phyloP scores from a whole-genome alignment of 2,113 vertebrate genomes.

The Hippocampus abdominalis region DNA sequence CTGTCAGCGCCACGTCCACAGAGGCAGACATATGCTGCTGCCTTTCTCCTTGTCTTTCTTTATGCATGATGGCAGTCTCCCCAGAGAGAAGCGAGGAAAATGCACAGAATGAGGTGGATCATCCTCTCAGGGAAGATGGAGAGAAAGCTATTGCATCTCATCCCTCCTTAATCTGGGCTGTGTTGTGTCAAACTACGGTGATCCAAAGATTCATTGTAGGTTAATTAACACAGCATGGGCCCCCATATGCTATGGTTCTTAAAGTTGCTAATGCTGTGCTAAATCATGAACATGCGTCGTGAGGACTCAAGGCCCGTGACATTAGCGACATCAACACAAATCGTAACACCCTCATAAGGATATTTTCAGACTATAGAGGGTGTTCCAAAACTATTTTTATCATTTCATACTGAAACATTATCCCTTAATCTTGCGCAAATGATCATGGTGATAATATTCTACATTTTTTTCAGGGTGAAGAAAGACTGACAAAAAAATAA shows the following conservation, averaged over 20 bases:
- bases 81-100: constrained; percentile 44
- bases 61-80: constrained; percentile 59
- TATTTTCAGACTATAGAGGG: background rate
- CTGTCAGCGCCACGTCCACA: constrained; percentile 66
- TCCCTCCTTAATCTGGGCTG: constrained; percentile 24
- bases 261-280: background rate
- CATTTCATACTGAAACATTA: too few species aligned
- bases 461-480: too few species aligned
- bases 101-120: constrained; percentile 34
- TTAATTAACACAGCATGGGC: constrained; percentile 7
- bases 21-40: constrained; percentile 63
- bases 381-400: too few species aligned
- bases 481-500: too few species aligned
- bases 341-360: background rate
- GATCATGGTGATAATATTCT: too few species aligned
- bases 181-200: constrained; percentile 9
- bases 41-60: constrained; percentile 48
- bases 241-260: background rate
- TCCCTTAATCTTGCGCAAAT: too few species aligned
- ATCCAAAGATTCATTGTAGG: constrained; percentile 4
- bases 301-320: background rate
- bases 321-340: background rate
- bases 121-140: constrained; percentile 40
- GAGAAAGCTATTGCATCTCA: constrained; percentile 21
- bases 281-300: background rate